phyloP scores from a whole-genome alignment of 2,888 invertebrate species.

The Plemyria rubiginata region DNA sequence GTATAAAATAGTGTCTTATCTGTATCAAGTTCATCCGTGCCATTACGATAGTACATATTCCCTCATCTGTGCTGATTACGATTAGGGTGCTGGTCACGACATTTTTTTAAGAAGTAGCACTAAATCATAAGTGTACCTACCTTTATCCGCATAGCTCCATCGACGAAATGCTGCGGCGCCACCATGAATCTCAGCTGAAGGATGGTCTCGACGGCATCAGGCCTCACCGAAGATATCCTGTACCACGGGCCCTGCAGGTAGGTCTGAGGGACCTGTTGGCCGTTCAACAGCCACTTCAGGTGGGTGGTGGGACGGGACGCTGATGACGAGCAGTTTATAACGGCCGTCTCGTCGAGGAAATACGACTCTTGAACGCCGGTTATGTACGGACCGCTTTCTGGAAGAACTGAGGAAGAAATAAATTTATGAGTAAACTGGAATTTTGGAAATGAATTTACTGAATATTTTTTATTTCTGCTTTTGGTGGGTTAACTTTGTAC shows the following conservation, averaged over 20 bases:
- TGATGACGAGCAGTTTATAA: constrained; percentile 92
- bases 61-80: too few relatives aligned
- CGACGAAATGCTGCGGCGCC: constrained; percentile 89
- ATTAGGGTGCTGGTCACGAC: too few relatives aligned
- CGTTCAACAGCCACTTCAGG: constrained; percentile 93
- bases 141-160: constrained; percentile 92
- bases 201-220: constrained; percentile 88
- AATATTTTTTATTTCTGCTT: too few relatives aligned
- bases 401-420: constrained; percentile 86
- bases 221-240: constrained; percentile 75
- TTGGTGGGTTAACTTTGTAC: too few relatives aligned
- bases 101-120: too few relatives aligned
- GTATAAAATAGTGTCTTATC: too few relatives aligned
- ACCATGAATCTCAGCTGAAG: constrained; percentile 91
- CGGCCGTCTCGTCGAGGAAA: constrained; percentile 89
- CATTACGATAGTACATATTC: too few relatives aligned
- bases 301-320: constrained; percentile 91
- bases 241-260: constrained; percentile 81
- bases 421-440: background rate
- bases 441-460: background rate
- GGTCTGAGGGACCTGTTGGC: constrained; percentile 84
- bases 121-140: constrained; percentile 41
- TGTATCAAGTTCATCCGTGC: too few relatives aligned
- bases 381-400: constrained; percentile 90
- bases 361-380: constrained; percentile 91